Base-by-base conservation (phyloP, 2,888 invertebrate genomes). In the Eristalis pertinax region DNA sequence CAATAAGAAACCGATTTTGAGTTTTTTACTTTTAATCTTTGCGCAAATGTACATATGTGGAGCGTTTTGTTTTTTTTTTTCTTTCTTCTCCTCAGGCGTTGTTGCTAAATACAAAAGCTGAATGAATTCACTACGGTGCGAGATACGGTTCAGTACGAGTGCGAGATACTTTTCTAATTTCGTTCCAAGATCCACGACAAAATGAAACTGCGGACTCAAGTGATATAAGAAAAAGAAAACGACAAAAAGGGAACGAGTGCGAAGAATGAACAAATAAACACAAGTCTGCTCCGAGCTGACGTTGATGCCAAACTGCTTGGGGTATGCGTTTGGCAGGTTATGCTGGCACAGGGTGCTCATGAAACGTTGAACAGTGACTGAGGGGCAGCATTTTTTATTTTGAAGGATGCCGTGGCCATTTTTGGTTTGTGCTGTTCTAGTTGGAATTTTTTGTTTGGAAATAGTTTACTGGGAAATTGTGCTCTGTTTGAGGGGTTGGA, bases 31-130 rank as follows among this genome's bases (percentile, higher is more conserved):
- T 81, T 77, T 73, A 68, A 73, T 68, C 73, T 77, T 81, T 85
- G 77, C 85, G 81, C 81, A 85, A 84, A 73, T 77, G 73, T 73
- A 77, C 77, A 81, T 81, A 84, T 38, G 74, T 76, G 64, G 50
- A 38, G 64, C 8, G 32, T 38, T 38, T 35, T 38, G 19, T 38
- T 35, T 77, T 63, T 69, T 24, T 50, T 63, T 38, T 62, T n/a
- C n/a, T n/a, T n/a, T n/a, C n/a, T n/a, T n/a, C n/a, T n/a, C n/a
- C 43, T 38, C 3, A 68, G 76, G 43, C 62, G 68, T 64, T 69
- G 24, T 43, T 35, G 43, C 32, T 15, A 15, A 77, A 68, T 29
- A n/a, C 22, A 74, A 35, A 63, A 69, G 24, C 15, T 19, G 32
- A 68, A 43, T 35, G 64, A 50, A 50, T 50, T 19, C 50, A 50